Percentiles rank a stretch among this genome's conserved stretches.
These are phyloP conservation scores for Glossophaga mutica DNA, from an alignment of 2,797 vertebrate species.

Conservation along the genomic window DNA sequence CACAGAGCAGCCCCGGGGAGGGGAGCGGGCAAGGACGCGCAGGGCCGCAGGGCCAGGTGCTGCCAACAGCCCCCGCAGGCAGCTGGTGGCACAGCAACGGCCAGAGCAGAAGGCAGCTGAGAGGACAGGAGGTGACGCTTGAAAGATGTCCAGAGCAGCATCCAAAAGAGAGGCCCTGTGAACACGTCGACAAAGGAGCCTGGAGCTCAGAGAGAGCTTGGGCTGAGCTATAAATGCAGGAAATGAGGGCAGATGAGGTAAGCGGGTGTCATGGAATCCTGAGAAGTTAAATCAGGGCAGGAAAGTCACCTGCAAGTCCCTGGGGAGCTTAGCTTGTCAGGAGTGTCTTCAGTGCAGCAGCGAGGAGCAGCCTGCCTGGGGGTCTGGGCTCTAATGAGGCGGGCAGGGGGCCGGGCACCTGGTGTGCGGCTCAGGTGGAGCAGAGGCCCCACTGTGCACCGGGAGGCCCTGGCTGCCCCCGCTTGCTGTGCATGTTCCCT, in stretches of 20 bases:
- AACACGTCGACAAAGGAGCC: fast-evolving
- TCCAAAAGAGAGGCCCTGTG: neutral
- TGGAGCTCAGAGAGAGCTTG: neutral
- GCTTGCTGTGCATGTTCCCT: fast-evolving
- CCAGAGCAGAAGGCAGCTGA: neutral
- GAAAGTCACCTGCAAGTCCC: neutral
- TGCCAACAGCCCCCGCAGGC: neutral
- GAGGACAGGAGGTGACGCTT: fast-evolving
- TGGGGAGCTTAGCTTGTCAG: neutral
- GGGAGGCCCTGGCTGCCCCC: neutral
- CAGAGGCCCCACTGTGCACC: neutral
- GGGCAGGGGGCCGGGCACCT: neutral
- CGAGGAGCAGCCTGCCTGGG: fast-evolving
- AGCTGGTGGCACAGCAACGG: fast-evolving
- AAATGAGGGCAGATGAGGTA: neutral
- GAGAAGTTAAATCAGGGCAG: neutral
- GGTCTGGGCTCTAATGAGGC: fast-evolving
- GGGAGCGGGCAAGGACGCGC: too few species aligned
- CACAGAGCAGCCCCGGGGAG: neutral
- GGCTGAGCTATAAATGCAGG: neutral
- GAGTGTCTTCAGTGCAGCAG: neutral
- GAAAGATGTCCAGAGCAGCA: neutral
- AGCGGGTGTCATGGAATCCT: neutral
- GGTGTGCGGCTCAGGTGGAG: neutral
- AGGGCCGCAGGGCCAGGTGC: fast-evolving